Conservation (phyloP, 2,113 vertebrate genomes). For the Cryptotis parvus region DNA sequence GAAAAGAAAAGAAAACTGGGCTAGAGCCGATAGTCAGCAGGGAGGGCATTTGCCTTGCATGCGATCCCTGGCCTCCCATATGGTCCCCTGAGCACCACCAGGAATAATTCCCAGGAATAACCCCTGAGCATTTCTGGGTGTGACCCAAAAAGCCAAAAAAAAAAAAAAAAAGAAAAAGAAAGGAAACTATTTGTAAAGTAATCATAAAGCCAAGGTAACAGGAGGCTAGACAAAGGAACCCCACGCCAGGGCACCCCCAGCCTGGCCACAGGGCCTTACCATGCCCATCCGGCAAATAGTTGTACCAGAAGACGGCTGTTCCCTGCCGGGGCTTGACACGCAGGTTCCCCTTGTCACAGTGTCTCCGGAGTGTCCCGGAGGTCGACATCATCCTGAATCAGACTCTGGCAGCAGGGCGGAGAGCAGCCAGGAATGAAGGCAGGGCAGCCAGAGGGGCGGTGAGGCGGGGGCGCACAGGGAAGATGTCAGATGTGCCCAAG, state of each 20-base stretch:
- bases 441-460: neutral
- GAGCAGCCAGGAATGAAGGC: neutral
- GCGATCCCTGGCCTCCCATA: too few relatives aligned
- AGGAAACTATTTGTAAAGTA: neutral
- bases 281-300: slow-evolving; percentile 97
- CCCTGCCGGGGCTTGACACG: slow-evolving; percentile 93
- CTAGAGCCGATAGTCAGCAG: too few relatives aligned
- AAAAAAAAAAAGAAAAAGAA: too few relatives aligned
- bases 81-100: too few relatives aligned
- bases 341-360: slow-evolving; percentile 94
- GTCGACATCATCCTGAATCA: slow-evolving; percentile 95
- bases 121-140: too few relatives aligned
- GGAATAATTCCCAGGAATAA: too few relatives aligned
- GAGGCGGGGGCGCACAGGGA: neutral
- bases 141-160: too few relatives aligned
- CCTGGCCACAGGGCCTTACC: slow-evolving; percentile 85
- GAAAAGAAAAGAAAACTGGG: too few relatives aligned
- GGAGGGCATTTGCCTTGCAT: too few relatives aligned
- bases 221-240: neutral
- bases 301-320: slow-evolving; percentile 98
- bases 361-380: slow-evolving; percentile 95
- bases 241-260: neutral
- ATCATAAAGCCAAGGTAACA: neutral
- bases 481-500: neutral
- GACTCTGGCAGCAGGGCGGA: slow-evolving; percentile 86